Evolutionary conservation across 2,797 vertebrate genomes (phyloP).

Genomic region (Antennarius maculatus): DNA sequence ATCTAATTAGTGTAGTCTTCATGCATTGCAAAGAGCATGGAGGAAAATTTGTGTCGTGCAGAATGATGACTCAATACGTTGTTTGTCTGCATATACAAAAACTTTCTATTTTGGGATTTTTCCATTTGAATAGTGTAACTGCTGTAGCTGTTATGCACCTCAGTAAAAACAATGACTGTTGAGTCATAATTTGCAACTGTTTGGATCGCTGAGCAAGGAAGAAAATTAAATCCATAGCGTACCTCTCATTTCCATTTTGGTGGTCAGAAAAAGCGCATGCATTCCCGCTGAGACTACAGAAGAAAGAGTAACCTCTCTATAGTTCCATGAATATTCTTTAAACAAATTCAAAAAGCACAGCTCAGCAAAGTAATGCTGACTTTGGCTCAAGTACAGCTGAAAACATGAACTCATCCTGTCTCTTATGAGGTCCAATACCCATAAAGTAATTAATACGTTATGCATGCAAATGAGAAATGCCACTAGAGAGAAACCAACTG

Average conservation of each 20-base stretch:
- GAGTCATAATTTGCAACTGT: conserved; percentile 2
- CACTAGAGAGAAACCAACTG: conserved; percentile 46
- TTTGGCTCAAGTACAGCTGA: conserved; percentile 43
- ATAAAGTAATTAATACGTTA: conserved; percentile 57
- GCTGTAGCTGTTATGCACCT: background rate
- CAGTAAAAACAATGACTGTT: background rate
- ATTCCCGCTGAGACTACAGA: conserved; percentile 27
- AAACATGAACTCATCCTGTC: conserved; percentile 48
- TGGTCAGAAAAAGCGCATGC: conserved; percentile 11
- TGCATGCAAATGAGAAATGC: conserved; percentile 52
- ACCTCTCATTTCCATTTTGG: conserved; percentile 37
- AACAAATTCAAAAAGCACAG: conserved; percentile 32
- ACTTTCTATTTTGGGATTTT: background rate
- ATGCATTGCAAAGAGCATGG: background rate
- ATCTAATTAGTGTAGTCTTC: conserved; percentile 16
- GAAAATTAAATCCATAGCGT: conserved; percentile 19
- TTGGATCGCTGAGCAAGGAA: conserved; percentile 8
- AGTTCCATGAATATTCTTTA: conserved; percentile 26
- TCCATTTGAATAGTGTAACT: background rate
- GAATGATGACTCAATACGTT: conserved; percentile 7
- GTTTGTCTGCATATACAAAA: conserved; percentile 3
- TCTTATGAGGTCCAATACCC: conserved; percentile 45
- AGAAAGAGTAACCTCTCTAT: conserved; percentile 13
- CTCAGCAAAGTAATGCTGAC: conserved; percentile 47
- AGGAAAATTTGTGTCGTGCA: background rate